These are phyloP conservation scores for Branchinecta lynchi DNA, from an alignment of 1,140 invertebrate genomes.

Conservation along the genomic window DNA sequence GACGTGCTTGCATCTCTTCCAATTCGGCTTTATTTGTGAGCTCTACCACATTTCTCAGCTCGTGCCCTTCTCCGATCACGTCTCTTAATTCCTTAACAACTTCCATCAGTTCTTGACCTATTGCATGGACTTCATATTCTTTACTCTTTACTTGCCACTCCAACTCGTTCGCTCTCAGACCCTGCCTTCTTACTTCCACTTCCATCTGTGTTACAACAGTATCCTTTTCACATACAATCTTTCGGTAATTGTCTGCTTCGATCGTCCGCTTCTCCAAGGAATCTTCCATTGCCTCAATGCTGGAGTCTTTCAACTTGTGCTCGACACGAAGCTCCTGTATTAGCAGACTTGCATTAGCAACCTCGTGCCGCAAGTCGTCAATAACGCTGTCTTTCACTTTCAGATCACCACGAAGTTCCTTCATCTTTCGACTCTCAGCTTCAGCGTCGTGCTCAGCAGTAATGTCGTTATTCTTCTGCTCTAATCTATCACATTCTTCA, in stretches of 20 bases:
- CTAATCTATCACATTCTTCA: slow-evolving; percentile 39
- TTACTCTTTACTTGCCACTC: no score
- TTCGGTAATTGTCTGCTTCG: not conserved
- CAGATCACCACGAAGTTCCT: not conserved
- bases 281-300: not conserved
- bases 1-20: no score
- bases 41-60: no score
- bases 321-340: not conserved
- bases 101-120: no score
- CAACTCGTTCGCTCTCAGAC: no score
- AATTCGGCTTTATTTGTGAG: no score
- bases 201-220: no score
- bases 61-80: no score
- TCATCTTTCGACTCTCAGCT: not conserved
- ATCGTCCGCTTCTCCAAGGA: not conserved
- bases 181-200: no score
- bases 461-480: slow-evolving; percentile 29
- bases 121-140: no score
- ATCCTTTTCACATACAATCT: not conserved
- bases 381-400: slow-evolving; percentile 4
- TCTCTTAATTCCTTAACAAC: no score
- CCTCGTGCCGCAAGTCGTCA: not conserved
- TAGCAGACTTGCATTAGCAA: not conserved
- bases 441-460: not conserved
- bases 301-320: not conserved